phyloP scores from a whole-genome alignment of 2,113 vertebrate genomes.

The Leucopternis melanops region DNA sequence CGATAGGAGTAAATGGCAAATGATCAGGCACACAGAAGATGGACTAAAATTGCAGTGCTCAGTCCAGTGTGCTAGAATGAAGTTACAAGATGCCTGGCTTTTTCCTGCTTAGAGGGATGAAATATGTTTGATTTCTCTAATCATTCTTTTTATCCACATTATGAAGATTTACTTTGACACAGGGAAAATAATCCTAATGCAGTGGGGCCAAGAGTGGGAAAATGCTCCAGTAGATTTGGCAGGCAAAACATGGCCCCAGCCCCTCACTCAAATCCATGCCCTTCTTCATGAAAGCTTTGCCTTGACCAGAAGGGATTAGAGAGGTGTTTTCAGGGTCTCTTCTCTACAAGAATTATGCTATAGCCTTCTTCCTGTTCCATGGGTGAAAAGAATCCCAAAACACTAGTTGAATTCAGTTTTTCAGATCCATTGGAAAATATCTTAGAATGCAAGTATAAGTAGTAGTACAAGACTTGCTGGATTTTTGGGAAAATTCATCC shows the following conservation, averaged over 20 bases:
- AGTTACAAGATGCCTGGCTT: background rate
- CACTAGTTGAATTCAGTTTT: background rate
- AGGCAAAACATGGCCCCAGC: background rate
- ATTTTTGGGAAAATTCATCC: background rate
- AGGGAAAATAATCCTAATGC: background rate
- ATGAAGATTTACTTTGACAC: background rate
- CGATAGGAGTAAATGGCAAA: constrained; percentile 32
- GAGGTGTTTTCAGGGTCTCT: background rate
- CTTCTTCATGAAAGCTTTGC: background rate
- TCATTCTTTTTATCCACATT: background rate
- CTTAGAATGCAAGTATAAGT: background rate
- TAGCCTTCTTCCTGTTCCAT: background rate
- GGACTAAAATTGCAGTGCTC: background rate
- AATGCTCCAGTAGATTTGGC: background rate
- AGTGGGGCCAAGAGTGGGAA: background rate
- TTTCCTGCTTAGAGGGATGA: background rate
- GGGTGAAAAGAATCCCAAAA: background rate
- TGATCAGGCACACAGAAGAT: background rate
- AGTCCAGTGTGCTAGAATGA: background rate
- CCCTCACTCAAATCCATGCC: background rate
- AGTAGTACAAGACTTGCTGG: background rate
- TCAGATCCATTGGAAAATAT: background rate
- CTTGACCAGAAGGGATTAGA: background rate
- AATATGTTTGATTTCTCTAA: background rate
- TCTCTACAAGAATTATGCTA: background rate